Evolutionary conservation across 2,797 vertebrate species (phyloP).

Genomic region (Clarias laeviceps): DNA sequence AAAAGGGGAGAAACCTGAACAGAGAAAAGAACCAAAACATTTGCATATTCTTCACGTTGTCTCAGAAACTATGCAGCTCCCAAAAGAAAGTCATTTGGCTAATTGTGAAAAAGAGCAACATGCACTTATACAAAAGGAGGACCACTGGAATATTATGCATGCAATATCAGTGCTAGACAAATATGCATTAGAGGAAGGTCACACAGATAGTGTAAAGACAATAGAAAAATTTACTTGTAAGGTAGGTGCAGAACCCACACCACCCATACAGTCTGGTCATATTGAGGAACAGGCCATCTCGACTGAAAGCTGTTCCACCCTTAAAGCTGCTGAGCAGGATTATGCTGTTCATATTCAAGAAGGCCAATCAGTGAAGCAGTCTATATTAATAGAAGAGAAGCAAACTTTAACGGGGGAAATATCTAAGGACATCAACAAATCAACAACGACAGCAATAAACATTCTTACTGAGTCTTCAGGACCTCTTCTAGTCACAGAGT

Average conservation of each 20-base stretch:
- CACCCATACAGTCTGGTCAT: slow-evolving; percentile 68
- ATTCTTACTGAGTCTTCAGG: slow-evolving; percentile 66
- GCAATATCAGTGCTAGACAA: slow-evolving; percentile 72
- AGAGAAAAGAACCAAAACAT: slow-evolving; percentile 68
- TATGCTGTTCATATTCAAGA: slow-evolving; percentile 79
- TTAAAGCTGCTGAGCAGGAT: slow-evolving; percentile 78
- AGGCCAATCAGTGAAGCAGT: slow-evolving; percentile 78
- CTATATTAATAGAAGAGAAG: slow-evolving; percentile 79
- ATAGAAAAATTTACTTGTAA: slow-evolving; percentile 63
- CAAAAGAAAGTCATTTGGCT: slow-evolving; percentile 75
- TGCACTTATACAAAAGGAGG: slow-evolving; percentile 80
- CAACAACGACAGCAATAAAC: slow-evolving; percentile 55
- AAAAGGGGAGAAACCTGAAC: slow-evolving; percentile 63
- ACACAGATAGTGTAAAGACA: slow-evolving; percentile 61
- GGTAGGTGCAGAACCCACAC: slow-evolving; percentile 69
- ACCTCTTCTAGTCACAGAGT: slow-evolving; percentile 65
- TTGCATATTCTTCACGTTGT: slow-evolving; percentile 72
- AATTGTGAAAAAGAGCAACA: slow-evolving; percentile 69
- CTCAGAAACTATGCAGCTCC: slow-evolving; percentile 71
- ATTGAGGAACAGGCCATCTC: slow-evolving; percentile 70
- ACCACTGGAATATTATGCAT: slow-evolving; percentile 73
- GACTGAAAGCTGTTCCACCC: slow-evolving; percentile 70
- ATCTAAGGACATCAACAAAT: slow-evolving; percentile 54
- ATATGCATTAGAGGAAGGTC: slow-evolving; percentile 71
- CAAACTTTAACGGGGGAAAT: slow-evolving; percentile 73